Conservation (phyloP, 2,113 vertebrate genomes). For the Thamnaconus septentrionalis region DNA sequence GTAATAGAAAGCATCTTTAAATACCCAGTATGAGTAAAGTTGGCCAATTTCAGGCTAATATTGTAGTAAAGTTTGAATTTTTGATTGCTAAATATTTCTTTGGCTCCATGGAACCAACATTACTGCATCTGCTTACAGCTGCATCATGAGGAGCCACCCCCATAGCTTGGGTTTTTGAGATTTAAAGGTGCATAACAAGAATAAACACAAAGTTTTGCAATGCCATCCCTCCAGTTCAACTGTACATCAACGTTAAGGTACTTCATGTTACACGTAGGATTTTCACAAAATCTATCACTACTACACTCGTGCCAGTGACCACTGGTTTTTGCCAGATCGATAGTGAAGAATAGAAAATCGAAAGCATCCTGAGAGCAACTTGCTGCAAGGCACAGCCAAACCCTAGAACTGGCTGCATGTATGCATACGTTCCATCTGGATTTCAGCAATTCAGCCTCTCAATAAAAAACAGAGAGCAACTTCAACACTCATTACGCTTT, state of each 20-base stretch:
- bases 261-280: constrained; percentile 58
- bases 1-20: no score
- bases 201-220: constrained; percentile 58
- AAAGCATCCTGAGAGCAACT: constrained; percentile 71
- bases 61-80: no score
- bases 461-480: constrained; percentile 36
- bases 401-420: constrained; percentile 35
- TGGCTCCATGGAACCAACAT: constrained; percentile 1
- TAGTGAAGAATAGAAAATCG: constrained; percentile 50
- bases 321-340: constrained; percentile 46
- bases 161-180: constrained; percentile 12
- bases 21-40: no score
- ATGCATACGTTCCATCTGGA: constrained; percentile 10
- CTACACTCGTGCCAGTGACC: constrained; percentile 42
- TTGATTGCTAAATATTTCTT: not conserved
- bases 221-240: constrained; percentile 27
- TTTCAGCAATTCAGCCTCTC: constrained; percentile 23
- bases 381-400: constrained; percentile 65
- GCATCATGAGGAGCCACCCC: constrained; percentile 44
- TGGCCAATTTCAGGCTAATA: no score
- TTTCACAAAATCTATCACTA: constrained; percentile 59
- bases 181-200: constrained; percentile 52
- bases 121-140: constrained; percentile 6
- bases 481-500: constrained; percentile 35
- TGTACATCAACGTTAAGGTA: constrained; percentile 41